Evolutionary conservation across 1,140 invertebrate species (phyloP), one percentile per base, ranked within the genome.

Genomic region (Amyelois transitella): DNA sequence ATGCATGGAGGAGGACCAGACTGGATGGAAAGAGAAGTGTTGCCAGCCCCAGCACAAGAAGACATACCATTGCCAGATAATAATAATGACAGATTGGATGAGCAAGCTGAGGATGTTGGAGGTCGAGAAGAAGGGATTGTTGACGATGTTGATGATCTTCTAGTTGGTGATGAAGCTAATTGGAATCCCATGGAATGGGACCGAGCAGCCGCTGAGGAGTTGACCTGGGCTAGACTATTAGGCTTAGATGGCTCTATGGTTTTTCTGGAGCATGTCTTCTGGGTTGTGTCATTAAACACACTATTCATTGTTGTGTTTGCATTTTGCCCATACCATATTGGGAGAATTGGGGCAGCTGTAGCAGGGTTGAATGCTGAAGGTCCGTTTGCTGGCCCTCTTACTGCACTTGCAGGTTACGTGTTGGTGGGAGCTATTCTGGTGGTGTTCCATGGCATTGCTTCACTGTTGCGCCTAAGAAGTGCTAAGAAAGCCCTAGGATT

Each of bases 121-220:
- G 57, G 63, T 0, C 73, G 76, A 49, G 85, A 86, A 20, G 86
- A 87, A 45, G 73, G 62, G 0, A 87, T 73, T 56, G 88, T 66
- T 28, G 89, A 83, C 51, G 88, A 38, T 68, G 87, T 75, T 66
- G 90, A 81, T 77, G 88, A 90, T 61, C 89, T 80, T 3, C 86
- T 91, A 52, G 91, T 89, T n/a, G 93, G 91, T 1, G 94, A 96
- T 88, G 97, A 98, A 79, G 96, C 95, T 18, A 98, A 98, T 70
- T 99, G 97, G 97, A 99, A 99, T 89, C 97, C 97, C 0, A 97
- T 99, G 91, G 97, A 99, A 74, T 99, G 98, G 97, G 98, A 99
- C 78, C 89, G 98, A 67, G 97, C 96, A 18, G 97, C 97, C 18
- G 97, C 96, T 20, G 98, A 99, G 72, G 98, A 99, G 81, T 82